phyloP scores from a whole-genome alignment of 2,113 vertebrate genomes.

The Pholis gunnellus region DNA sequence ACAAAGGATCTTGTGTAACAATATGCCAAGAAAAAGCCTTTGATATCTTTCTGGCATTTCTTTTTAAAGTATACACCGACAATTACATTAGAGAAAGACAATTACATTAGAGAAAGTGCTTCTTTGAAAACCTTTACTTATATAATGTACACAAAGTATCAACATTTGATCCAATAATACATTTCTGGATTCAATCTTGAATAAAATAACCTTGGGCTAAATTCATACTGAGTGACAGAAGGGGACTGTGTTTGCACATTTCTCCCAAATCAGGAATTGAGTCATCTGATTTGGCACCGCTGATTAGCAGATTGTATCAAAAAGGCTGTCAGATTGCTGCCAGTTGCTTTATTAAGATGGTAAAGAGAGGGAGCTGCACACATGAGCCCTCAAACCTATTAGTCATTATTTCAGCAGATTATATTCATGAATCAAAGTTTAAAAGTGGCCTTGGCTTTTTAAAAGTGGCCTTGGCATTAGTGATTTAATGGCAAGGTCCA shows the following conservation, averaged over 20 bases:
- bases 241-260: constrained; percentile 1
- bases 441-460: constrained; percentile 48
- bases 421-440: constrained; percentile 62
- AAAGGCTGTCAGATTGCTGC: constrained; percentile 31
- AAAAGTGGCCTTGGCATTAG: constrained; percentile 42
- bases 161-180: background rate
- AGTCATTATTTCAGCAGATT: constrained; percentile 61
- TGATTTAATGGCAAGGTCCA: constrained; percentile 40
- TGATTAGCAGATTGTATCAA: constrained; percentile 38
- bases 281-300: constrained; percentile 10
- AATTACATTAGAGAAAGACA: background rate
- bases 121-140: background rate
- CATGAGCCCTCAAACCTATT: constrained; percentile 34
- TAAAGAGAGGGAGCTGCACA: constrained; percentile 35
- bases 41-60: background rate
- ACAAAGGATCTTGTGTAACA: constrained; percentile 2
- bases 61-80: background rate
- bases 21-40: background rate
- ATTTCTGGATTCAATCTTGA: background rate
- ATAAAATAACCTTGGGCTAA: background rate
- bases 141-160: background rate
- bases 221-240: background rate
- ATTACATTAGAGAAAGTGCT: background rate
- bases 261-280: constrained; percentile 14
- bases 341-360: constrained; percentile 45